A percentile compares a stretch with the other conserved stretches of the same genome.
phyloP scores from a whole-genome alignment of 2,797 vertebrate species.

The Sebastes matsubarae region DNA sequence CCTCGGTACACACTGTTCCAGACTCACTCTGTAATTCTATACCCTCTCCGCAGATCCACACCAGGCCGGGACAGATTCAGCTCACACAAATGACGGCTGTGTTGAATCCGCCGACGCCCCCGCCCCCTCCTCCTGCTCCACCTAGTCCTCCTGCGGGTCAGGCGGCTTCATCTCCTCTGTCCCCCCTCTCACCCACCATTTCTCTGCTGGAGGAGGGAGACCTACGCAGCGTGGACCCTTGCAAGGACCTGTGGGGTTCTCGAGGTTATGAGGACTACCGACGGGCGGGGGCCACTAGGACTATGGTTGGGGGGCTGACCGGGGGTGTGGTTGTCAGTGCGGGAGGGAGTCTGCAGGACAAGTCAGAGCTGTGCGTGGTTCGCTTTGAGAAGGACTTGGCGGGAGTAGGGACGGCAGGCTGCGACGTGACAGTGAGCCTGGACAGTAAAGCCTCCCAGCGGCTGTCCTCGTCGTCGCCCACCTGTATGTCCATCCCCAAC shows the following conservation, averaged over 20 bases:
- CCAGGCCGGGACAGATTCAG: constrained; percentile 79
- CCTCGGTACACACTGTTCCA: constrained; percentile 50
- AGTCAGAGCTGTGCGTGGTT: constrained; percentile 86
- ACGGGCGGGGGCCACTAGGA: constrained; percentile 82
- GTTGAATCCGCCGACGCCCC: constrained; percentile 79
- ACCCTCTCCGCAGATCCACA: constrained; percentile 78
- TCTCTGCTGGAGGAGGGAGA: constrained; percentile 88
- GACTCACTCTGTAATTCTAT: constrained; percentile 50
- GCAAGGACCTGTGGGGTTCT: constrained; percentile 88
- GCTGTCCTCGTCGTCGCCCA: constrained; percentile 80
- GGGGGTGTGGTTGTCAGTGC: constrained; percentile 80
- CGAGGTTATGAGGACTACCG: constrained; percentile 92
- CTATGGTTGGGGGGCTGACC: constrained; percentile 83
- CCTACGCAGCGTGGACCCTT: constrained; percentile 84
- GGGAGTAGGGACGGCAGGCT: constrained; percentile 78
- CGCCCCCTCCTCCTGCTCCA: constrained; percentile 77
- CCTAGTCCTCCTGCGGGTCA: constrained; percentile 75
- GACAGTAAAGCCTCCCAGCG: constrained; percentile 83
- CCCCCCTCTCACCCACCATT: constrained; percentile 84
- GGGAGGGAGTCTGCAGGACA: constrained; percentile 78
- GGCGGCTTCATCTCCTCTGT: constrained; percentile 77
- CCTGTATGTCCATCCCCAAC: constrained; percentile 79
- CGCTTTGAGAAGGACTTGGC: constrained; percentile 89
- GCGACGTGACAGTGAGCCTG: constrained; percentile 81
- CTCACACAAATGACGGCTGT: constrained; percentile 78